Conservation (phyloP, 2,797 vertebrate species). For the Spondyliosoma cantharus region DNA sequence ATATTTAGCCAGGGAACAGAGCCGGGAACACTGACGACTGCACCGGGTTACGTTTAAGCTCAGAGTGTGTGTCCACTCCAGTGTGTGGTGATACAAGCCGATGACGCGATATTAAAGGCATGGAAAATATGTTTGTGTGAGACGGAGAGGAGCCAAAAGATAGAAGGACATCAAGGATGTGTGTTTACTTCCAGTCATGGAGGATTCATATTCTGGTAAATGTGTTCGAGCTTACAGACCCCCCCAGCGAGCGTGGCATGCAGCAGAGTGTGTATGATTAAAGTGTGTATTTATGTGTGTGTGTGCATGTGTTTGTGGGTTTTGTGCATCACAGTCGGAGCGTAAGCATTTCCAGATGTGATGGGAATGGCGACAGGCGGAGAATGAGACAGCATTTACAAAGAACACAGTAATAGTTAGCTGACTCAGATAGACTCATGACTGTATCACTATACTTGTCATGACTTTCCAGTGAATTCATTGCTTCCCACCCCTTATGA, state of each 20-base stretch:
- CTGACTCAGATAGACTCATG: constrained; percentile 42
- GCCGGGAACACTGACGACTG: constrained; percentile 14
- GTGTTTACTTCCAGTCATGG: constrained; percentile 31
- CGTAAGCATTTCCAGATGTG: constrained; percentile 75
- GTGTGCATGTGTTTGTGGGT: constrained; percentile 37
- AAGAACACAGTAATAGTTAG: constrained; percentile 27
- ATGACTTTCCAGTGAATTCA: constrained; percentile 18
- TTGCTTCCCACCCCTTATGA: constrained; percentile 11
- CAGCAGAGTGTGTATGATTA: constrained; percentile 29
- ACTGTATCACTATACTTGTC: background rate
- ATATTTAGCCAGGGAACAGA: constrained; percentile 65
- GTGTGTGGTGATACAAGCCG: background rate
- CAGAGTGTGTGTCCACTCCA: constrained; percentile 17
- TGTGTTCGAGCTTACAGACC: constrained; percentile 11
- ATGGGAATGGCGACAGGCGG: constrained; percentile 32
- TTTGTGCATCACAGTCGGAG: constrained; percentile 47
- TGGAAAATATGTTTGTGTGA: constrained; percentile 1
- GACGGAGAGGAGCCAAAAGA: background rate
- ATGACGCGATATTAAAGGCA: constrained; percentile 14
- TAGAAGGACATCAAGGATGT: constrained; percentile 4
- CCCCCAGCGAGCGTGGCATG: constrained; percentile 45
- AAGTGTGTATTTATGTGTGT: constrained; percentile 22
- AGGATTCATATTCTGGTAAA: constrained; percentile 43
- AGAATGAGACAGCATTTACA: constrained; percentile 47
- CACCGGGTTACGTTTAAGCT: background rate